Evolutionary conservation across 2,113 vertebrate genomes (phyloP).

Genomic region (Lichenostomus cassidix): DNA sequence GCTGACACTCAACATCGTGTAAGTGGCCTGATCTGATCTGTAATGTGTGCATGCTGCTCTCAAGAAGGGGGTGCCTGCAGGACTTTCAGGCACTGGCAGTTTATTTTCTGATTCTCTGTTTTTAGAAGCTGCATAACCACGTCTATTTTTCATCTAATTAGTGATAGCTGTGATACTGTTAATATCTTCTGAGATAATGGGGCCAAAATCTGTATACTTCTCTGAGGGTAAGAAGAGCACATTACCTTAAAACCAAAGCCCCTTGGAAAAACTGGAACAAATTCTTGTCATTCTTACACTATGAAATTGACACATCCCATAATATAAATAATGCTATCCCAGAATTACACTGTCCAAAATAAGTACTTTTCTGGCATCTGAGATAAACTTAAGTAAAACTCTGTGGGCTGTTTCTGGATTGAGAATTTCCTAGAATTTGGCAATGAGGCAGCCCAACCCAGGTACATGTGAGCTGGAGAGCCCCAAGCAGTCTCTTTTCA

Average conservation of each 20-base stretch:
- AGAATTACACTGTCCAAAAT: neutral
- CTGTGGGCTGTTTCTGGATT: neutral
- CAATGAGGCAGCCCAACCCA: neutral
- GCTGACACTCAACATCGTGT: neutral
- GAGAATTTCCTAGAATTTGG: neutral
- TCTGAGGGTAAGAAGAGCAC: neutral
- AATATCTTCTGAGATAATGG: neutral
- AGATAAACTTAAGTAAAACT: neutral
- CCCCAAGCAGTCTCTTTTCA: neutral
- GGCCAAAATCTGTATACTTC: neutral
- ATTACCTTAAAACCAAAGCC: neutral
- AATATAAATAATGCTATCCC: neutral
- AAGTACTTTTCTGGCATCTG: neutral
- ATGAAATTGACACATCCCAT: neutral
- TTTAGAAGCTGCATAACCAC: neutral
- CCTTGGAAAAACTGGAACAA: neutral
- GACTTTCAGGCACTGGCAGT: neutral
- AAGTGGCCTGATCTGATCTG: slow-evolving; percentile 45
- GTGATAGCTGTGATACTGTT: neutral
- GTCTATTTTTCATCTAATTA: neutral
- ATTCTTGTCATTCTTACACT: neutral
- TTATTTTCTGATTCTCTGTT: neutral
- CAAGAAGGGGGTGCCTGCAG: neutral
- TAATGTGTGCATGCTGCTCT: neutral
- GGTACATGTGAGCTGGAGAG: neutral